Evolutionary conservation across 2,797 vertebrate species (phyloP), one percentile per base, ranked within the genome.

Genomic region (Sebastes taczanowskii): DNA sequence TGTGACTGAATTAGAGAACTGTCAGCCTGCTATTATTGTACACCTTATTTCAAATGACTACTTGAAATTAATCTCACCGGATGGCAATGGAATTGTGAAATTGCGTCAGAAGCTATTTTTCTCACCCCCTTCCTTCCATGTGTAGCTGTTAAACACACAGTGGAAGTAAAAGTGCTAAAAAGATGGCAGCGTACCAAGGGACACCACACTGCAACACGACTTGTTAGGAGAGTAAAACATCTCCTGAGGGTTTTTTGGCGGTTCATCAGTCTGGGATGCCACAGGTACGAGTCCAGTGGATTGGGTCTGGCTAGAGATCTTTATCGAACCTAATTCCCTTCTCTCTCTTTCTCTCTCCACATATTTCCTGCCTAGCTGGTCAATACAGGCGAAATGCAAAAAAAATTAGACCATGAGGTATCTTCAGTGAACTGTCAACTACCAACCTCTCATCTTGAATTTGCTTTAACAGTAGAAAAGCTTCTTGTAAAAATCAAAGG

Each of bases 61-160:
- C 53, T 71, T 22, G 3, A 80, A 76, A 76, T 74, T 2, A n/a
- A 60, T 77, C 73, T 49, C 6, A 59, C 60, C 16, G 46, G 60
- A 80, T 60, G 38, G 79, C 53, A 81, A 52, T 35, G 5, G 49
- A 74, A 60, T 67, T 34, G 25, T 69, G 11, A 80, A 77, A 64
- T 22, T 72, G 27, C 18, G n/a, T 34, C 42, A 20, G 13, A 63
- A 25, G 59, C 22, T 52, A 53, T 62, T 77, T 74, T 78, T 68
- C 77, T 80, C 61, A 68, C 27, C n/a, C 38, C 29, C 13, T 55
- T 22, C 38, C 13, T 81, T 49, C 38, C 27, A 64, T n/a, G 11
- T 62, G 70, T 46, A 63, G 71, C 65, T 71, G 56, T 64, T 79
- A 35, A 71, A 73, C 71, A 58, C 55, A 73, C 38, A 82, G 46